Conservation (phyloP, 2,797 vertebrate species). For the Serranus cabrilla region DNA sequence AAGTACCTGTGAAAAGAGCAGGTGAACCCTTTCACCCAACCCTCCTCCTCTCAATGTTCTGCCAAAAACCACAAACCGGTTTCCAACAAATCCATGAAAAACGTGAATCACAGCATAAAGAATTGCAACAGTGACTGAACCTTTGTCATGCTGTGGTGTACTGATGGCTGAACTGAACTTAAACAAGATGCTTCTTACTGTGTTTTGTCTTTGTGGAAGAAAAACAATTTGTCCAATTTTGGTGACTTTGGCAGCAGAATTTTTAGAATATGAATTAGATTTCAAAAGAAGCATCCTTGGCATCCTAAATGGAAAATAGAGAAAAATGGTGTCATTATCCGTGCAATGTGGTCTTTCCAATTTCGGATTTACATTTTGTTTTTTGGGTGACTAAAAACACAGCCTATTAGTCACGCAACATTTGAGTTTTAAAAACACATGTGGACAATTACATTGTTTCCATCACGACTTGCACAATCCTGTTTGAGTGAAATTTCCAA, state of each 20-base stretch:
- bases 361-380: background rate
- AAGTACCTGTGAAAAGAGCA: constrained; percentile 52
- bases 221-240: background rate
- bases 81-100: constrained; percentile 46
- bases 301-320: background rate
- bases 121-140: constrained; percentile 8
- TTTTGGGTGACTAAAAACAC: background rate
- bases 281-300: background rate
- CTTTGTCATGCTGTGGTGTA: background rate
- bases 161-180: background rate
- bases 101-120: constrained; percentile 41
- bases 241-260: background rate
- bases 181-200: constrained; percentile 1
- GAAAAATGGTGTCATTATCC: background rate
- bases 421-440: background rate
- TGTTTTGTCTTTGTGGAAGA: background rate
- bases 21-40: constrained; percentile 48
- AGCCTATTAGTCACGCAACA: background rate
- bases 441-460: background rate
- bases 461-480: constrained; percentile 6
- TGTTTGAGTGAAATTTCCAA: background rate
- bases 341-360: background rate
- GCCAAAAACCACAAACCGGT: constrained; percentile 56
- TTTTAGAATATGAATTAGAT: background rate
- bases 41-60: constrained; percentile 38